Percentiles rank a stretch among this genome's conserved stretches.
Conservation (phyloP, 1,140 invertebrate genomes). For the Charaxes varanes region DNA sequence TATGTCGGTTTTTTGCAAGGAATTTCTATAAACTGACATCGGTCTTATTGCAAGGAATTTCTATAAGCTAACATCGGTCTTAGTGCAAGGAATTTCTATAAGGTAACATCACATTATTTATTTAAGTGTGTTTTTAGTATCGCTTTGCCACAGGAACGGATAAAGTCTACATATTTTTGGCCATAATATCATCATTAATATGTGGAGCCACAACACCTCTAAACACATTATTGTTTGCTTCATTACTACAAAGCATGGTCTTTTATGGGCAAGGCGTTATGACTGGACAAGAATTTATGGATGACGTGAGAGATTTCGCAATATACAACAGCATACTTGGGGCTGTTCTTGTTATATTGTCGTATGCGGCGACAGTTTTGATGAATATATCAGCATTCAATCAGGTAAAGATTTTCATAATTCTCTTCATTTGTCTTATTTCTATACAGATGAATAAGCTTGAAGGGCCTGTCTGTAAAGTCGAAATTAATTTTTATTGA, state of each 20-base stretch:
- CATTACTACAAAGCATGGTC: conserved; percentile 75
- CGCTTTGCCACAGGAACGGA: conserved; percentile 76
- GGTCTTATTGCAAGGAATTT: too few relatives aligned
- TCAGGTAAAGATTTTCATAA: conserved; percentile 72
- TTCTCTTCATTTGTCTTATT: too few relatives aligned
- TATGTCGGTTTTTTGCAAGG: too few relatives aligned
- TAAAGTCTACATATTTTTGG: conserved; percentile 76
- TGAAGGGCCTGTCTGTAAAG: too few relatives aligned
- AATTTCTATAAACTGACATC: too few relatives aligned
- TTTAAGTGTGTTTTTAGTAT: conserved; percentile 69
- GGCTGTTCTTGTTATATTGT: conserved; percentile 74
- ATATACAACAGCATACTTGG: conserved; percentile 77
- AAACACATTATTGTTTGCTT: conserved; percentile 82
- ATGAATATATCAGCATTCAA: conserved; percentile 81
- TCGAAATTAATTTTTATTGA: too few relatives aligned
- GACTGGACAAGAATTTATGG: conserved; percentile 53
- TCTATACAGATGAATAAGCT: too few relatives aligned
- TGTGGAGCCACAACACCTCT: conserved; percentile 79
- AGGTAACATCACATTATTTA: conserved; percentile 1
- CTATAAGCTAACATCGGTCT: too few relatives aligned
- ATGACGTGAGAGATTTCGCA: conserved; percentile 73
- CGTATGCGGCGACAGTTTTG: conserved; percentile 78
- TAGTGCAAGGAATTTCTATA: too few relatives aligned
- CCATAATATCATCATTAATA: conserved; percentile 74
- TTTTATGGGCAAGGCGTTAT: conserved; percentile 34